phyloP scores from a whole-genome alignment of 2,888 invertebrate species.

The Trichacis sp. region DNA sequence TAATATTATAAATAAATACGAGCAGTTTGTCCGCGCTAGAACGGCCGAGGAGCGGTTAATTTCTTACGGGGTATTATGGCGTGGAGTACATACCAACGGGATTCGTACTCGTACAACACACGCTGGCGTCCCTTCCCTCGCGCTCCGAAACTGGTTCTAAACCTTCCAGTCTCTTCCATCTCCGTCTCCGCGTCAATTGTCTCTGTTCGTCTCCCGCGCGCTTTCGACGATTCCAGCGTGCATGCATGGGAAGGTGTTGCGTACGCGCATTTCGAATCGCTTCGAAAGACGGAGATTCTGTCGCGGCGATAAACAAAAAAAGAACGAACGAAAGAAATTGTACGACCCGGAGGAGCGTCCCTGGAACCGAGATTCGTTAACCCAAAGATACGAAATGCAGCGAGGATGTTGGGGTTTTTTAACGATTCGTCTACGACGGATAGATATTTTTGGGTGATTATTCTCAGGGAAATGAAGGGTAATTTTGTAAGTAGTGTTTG shows the following conservation, averaged over 20 bases:
- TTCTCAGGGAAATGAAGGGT: too few relatives aligned
- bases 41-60: too few relatives aligned
- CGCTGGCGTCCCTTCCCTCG: constrained; percentile 45
- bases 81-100: constrained; percentile 59
- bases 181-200: constrained; percentile 23
- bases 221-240: constrained; percentile 37
- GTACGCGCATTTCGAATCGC: constrained; percentile 12
- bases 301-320: not conserved
- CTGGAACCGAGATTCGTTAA: too few relatives aligned
- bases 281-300: constrained; percentile 5
- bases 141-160: constrained; percentile 57
- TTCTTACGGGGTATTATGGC: constrained; percentile 64
- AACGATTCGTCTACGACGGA: too few relatives aligned
- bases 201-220: constrained; percentile 33
- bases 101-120: constrained; percentile 52
- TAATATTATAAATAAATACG: too few relatives aligned
- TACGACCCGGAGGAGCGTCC: too few relatives aligned
- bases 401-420: too few relatives aligned
- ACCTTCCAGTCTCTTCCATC: constrained; percentile 46
- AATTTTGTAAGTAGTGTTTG: too few relatives aligned
- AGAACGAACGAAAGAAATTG: not conserved
- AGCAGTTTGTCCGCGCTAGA: too few relatives aligned
- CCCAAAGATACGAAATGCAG: too few relatives aligned
- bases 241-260: constrained; percentile 24
- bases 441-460: too few relatives aligned